A percentile compares a stretch with the other conserved stretches of the same genome.
Evolutionary conservation across 2,797 vertebrate species (phyloP).

Genomic region (Allobates femoralis): DNA sequence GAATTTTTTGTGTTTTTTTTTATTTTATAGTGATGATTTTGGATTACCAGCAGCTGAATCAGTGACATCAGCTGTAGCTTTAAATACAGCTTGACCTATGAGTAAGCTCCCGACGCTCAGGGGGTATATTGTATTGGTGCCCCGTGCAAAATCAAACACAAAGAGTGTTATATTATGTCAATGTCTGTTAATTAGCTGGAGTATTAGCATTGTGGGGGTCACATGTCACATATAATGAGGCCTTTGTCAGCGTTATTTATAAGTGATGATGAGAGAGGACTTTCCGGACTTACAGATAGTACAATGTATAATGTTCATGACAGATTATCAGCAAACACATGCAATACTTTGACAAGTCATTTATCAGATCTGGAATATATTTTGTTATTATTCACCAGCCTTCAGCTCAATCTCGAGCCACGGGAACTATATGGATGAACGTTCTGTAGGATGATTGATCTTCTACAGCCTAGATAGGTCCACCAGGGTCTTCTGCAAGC

Average conservation of each 20-base stretch:
- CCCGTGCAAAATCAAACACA: constrained; percentile 4
- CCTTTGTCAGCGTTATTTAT: constrained; percentile 17
- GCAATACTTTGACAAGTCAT: background rate
- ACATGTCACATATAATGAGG: too few relatives aligned
- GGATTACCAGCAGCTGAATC: background rate
- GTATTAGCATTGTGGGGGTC: background rate
- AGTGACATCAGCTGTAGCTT: constrained; percentile 17
- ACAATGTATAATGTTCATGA: background rate
- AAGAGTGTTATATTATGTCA: background rate
- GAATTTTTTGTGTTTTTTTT: constrained; percentile 20
- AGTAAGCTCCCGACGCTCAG: constrained; percentile 2
- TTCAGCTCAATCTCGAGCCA: too few relatives aligned
- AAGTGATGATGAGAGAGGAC: background rate
- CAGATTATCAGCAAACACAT: background rate
- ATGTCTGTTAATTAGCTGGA: background rate
- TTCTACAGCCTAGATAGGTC: too few relatives aligned
- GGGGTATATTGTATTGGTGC: background rate
- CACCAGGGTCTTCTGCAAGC: too few relatives aligned
- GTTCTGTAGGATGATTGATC: too few relatives aligned
- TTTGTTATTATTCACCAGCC: too few relatives aligned
- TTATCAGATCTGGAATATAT: background rate
- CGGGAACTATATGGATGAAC: too few relatives aligned
- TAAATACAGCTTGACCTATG: constrained; percentile 44
- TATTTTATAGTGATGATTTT: constrained; percentile 19
- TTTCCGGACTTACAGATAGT: background rate